phyloP scores from a whole-genome alignment of 64 coral and sea anemone genomes.

The Pocillopora damicornis region DNA sequence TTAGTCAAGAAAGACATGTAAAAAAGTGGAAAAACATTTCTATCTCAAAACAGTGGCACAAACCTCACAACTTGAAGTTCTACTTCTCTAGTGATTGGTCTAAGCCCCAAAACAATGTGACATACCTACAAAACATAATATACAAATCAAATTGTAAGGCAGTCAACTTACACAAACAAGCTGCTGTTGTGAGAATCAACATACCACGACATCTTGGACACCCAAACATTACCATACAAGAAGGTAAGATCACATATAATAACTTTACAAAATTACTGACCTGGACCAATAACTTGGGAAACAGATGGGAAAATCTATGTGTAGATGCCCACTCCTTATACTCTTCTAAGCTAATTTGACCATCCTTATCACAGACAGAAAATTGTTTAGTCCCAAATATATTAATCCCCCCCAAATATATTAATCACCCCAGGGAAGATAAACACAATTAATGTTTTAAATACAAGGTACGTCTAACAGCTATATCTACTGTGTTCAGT shows the following conservation, averaged over 20 bases:
- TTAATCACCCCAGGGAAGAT: too few species aligned
- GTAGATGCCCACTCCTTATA: conserved; percentile 72
- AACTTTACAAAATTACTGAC: conserved; percentile 12
- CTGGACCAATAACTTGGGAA: conserved; percentile 86
- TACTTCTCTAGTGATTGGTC: conserved; percentile 80
- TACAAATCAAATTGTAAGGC: background rate
- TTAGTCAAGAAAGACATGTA: background rate
- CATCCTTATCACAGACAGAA: conserved; percentile 45
- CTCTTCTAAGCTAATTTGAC: conserved; percentile 73
- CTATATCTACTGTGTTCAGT: too few species aligned
- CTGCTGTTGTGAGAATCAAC: background rate
- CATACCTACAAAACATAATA: conserved; percentile 62
- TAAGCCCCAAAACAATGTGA: conserved; percentile 90
- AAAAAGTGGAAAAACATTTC: background rate
- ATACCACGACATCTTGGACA: background rate
- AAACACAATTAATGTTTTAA: too few species aligned
- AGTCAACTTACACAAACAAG: background rate
- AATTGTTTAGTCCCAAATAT: background rate
- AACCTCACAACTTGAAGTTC: conserved; percentile 91
- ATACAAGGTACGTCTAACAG: too few species aligned
- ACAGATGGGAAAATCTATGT: conserved; percentile 72
- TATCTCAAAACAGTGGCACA: background rate
- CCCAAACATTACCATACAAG: background rate
- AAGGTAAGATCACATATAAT: too few species aligned
- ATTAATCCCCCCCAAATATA: too few species aligned